Base-by-base conservation (phyloP, 2,888 invertebrate species). In the Anaspis maculata region DNA sequence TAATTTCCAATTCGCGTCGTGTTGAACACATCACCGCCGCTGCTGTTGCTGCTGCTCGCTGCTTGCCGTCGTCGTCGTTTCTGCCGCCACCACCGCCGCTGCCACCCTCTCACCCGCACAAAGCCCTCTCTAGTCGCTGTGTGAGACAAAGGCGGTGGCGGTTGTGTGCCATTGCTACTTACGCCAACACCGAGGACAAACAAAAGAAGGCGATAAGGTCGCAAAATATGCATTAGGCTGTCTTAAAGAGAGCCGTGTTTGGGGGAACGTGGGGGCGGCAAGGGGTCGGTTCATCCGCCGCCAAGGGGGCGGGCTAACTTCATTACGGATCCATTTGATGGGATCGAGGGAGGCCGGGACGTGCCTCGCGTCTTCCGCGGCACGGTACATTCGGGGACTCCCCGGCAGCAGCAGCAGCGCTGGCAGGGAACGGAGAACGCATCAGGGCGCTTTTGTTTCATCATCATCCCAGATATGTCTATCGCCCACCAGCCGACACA, bases 261-360 rank as follows among this genome's bases (percentile, higher is more conserved):
- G 43, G 42, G 51, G 50, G 52, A 32, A 40, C 28, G 44, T 38
- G 41, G 11, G 11, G 13, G 13, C 13, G 36, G 35, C 10, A 33
- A 10, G 30, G 37, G 30, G 37, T 27, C 33, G 28, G 33, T 27
- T 33, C 41, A 37, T 32, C 30, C 36, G 30, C 29, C 34, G 34
- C 26, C 11, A 69, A 66, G 69, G n/a, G 70, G 70, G 69, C 38
- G 46, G 46, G 71, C 72, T 79, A 79, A 79, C 77, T 76, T 73
- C 76, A 76, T 79, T 79, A 79, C 73, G 77, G 74, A 78, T 79
- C 78, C 79, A 79, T 79, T 79, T 79, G 79, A 79, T 77, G 78
- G 77, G 75, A 77, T 77, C 75, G 75, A 56, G 57, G 59, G 57
- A 54, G 55, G 48, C 52, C 53, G 53, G 52, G 54, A 56, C 54